phyloP scores from a whole-genome alignment of 2,797 vertebrate species.

The Crocidura indochinensis region DNA sequence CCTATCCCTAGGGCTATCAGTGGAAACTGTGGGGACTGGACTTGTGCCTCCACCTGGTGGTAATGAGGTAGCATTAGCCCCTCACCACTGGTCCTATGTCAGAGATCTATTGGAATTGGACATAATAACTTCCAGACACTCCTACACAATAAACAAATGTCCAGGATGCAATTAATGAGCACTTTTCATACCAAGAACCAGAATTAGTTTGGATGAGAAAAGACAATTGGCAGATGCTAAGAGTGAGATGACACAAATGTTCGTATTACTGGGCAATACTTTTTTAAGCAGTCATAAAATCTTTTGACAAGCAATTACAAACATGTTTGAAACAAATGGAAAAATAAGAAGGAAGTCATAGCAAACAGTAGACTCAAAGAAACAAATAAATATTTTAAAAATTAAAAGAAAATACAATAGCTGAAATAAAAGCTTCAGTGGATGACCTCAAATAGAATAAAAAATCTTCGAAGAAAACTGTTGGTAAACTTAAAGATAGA shows the following conservation, averaged over 20 bases:
- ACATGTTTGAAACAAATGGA: neutral
- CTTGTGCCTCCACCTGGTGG: neutral
- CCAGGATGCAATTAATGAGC: neutral
- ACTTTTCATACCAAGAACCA: neutral
- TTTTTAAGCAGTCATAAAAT: neutral
- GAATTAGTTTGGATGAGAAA: neutral
- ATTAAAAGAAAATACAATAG: neutral
- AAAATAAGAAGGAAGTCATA: neutral
- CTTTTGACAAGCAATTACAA: slow-evolving; percentile 7
- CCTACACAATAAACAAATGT: neutral
- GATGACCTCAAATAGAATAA: neutral
- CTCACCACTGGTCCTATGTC: neutral
- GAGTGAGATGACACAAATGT: neutral
- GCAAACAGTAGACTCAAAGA: neutral
- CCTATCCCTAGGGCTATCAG: neutral
- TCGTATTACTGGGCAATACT: neutral
- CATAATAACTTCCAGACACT: neutral
- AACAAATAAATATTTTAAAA: neutral
- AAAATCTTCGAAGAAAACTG: neutral
- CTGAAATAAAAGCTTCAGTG: neutral
- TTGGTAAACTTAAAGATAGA: neutral
- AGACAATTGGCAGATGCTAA: neutral
- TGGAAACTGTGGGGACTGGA: too few relatives aligned
- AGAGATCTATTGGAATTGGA: too few relatives aligned
- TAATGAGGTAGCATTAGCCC: neutral